Percentiles rank a stretch among this genome's conserved stretches.
Evolutionary conservation across 2,113 vertebrate species (phyloP).

Genomic region (Ia io): DNA sequence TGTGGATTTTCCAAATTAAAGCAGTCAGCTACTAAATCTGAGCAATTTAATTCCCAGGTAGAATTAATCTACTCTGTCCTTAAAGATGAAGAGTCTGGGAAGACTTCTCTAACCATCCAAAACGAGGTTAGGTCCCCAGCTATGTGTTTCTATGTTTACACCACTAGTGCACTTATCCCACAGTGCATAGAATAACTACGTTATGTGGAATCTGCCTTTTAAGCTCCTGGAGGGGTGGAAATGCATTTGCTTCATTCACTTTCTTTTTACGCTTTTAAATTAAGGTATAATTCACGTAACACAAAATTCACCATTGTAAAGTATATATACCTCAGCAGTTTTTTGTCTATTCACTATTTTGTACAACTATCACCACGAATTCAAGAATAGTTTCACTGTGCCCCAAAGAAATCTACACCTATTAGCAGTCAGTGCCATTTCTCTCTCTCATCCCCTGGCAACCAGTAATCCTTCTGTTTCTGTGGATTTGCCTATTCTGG

Average conservation of each 20-base stretch:
- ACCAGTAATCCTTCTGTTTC: not conserved
- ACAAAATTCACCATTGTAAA: not conserved
- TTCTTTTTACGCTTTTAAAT: not conserved
- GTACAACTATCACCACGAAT: not conserved
- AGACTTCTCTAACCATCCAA: not conserved
- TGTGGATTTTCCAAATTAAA: not conserved
- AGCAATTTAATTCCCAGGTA: not conserved
- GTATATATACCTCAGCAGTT: not conserved
- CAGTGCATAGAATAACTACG: not conserved
- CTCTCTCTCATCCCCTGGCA: not conserved
- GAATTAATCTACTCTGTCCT: not conserved
- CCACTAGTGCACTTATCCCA: not conserved
- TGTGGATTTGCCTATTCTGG: not conserved
- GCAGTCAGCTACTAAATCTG: not conserved
- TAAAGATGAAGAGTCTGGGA: not conserved
- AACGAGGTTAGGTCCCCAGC: not conserved
- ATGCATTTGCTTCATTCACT: not conserved
- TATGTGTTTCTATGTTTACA: not conserved
- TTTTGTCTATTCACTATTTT: not conserved
- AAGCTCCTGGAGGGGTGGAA: not conserved
- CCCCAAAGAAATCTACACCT: not conserved
- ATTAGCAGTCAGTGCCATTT: not conserved
- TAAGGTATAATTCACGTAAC: not conserved
- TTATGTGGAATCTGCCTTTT: not conserved
- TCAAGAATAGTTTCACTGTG: not conserved